Evolutionary conservation across 1,140 invertebrate species (phyloP), one percentile per base, ranked within the genome.

Genomic region (Nymphalis io): DNA sequence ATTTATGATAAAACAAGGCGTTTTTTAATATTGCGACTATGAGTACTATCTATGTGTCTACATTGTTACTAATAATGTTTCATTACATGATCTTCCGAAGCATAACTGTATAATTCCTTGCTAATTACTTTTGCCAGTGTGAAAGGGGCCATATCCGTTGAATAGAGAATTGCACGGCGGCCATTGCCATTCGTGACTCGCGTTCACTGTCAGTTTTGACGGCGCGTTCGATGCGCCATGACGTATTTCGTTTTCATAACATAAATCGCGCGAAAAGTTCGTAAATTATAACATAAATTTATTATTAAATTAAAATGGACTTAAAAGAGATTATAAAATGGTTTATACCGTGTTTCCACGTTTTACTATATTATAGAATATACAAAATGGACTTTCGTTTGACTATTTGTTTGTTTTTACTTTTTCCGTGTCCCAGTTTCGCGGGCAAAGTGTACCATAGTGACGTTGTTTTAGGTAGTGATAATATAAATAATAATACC

Each of bases 291-390:
- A 60, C 11, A 20, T 51, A 51, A 70, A 70, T 18, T 23, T 46
- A 53, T 16, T 51, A 48, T 15, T 61, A 62, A 72, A 58, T 6
- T 40, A 71, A 55, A 23, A 89, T 89, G 85, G 89, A 90, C 75
- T 80, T 90, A 77, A 90, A 82, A 79, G 87, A 91, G 48, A 89
- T 91, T 38, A 91, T 91, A 58, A 89, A 89, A 70, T 91, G 89
- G 89, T 91, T 91, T 58, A 89, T 91, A 71, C 89, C 87, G 60
- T 88, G 89, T 79, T 89, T 89, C 72, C 84, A 88, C 63, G 78
- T 85, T 39, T 78, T 89, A 68, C 75, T 87, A 77, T 44, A 55
- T 18, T 44, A 55, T 18, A 51, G 66, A 63, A 73, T 77, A 27
- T 60, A 59, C 60, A 87, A 81, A 81, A 84, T 83, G 73, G 68